Evolutionary conservation across 2,797 vertebrate genomes (phyloP), one percentile per base, ranked within the genome.

Genomic region (Caiman crocodilus): DNA sequence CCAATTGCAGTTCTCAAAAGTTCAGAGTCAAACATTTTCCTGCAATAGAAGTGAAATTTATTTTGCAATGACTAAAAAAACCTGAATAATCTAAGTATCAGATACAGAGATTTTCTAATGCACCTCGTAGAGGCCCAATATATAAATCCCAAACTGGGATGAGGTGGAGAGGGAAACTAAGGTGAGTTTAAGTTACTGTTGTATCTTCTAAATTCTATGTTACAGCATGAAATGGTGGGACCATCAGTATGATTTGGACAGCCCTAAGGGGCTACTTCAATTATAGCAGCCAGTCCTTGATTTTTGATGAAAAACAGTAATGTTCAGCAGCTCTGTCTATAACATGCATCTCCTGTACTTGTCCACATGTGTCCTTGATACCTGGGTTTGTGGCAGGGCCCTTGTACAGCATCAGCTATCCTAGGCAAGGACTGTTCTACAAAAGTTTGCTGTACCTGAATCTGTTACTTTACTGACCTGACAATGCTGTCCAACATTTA

Each of bases 51-150:
- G 61, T 69, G 80, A 86, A 77, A 95, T 91, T 87, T 92, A 77
- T 90, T 92, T 91, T 61, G 15, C 64, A 59, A 78, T 84, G 76
- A 85, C 73, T 69, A 83, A 63, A 94, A 85, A 79, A 85, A 63
- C 67, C 85, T 76, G 56, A 91, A 77, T 59, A 74, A 58, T 80
- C 73, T 93, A 17, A 23, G 94, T 88, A 73, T 77, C 42, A 50
- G 42, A 50, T 50, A 50, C 42, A 50, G 5, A 56, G 26, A 25
- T 65, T 65, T 86, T 61, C 26, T 30, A 60, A 82, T 67, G n/a
- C 14, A 79, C 58, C 30, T 81, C 59, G 30, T 5, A 20, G 64
- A 65, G 59, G 30, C 42, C 42, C 35, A 65, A 32, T 5, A 16
- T 10, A 58, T 84, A 67, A 77, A 26, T 61, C 15, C 18, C 76